Percentiles rank a stretch among this genome's conserved stretches.
Conservation (phyloP, 2,113 vertebrate genomes). For the Thomomys bottae region DNA sequence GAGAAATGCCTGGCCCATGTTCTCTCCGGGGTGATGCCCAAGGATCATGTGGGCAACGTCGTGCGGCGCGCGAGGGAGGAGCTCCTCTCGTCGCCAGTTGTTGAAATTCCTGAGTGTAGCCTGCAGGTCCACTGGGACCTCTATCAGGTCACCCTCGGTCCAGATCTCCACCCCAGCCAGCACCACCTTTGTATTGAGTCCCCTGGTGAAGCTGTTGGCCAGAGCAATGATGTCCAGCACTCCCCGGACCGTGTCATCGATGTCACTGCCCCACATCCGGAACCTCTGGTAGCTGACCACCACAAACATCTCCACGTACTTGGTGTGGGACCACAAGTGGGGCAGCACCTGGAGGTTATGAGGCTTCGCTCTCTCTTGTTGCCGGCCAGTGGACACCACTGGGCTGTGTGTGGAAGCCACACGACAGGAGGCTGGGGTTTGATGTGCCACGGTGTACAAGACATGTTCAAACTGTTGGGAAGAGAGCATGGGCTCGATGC, state of each 20-base stretch:
- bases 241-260: slow-evolving; percentile 49
- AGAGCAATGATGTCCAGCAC: slow-evolving; percentile 72
- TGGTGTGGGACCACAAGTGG: slow-evolving; percentile 26
- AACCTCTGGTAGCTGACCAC: slow-evolving; percentile 78
- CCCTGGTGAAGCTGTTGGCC: slow-evolving; percentile 74
- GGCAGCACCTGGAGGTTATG: neutral
- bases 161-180: slow-evolving; percentile 77
- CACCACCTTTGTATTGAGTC: slow-evolving; percentile 69
- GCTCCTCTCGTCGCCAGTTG: slow-evolving; percentile 65
- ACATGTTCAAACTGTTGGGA: slow-evolving; percentile 64
- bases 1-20: slow-evolving; percentile 39
- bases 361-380: neutral
- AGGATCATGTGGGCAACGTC: slow-evolving; percentile 75
- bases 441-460: slow-evolving; percentile 50
- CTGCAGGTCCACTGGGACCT: slow-evolving; percentile 43
- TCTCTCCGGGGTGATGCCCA: neutral
- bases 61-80: slow-evolving; percentile 2
- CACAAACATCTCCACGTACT: neutral
- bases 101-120: slow-evolving; percentile 72
- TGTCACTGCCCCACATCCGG: slow-evolving; percentile 61
- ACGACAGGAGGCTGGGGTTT: neutral
- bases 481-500: slow-evolving; percentile 68
- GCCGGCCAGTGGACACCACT: neutral
- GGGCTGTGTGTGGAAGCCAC: slow-evolving; percentile 36
- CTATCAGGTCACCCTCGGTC: slow-evolving; percentile 72